Evolutionary conservation across 2,888 invertebrate species (phyloP), one percentile per base, ranked within the genome.

Genomic region (Eremobia ochroleuca): DNA sequence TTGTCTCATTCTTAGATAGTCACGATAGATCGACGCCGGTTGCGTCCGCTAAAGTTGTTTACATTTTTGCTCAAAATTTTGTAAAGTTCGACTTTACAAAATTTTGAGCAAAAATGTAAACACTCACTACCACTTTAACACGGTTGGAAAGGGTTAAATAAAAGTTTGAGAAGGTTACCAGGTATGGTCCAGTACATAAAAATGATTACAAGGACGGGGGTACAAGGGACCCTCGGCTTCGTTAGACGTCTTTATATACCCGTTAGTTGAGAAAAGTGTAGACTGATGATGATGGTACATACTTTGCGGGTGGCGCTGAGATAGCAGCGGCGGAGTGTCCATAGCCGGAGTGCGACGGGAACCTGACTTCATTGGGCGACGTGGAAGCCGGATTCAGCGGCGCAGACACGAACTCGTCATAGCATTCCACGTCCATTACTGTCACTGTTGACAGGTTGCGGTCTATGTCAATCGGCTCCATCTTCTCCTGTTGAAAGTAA

Each of bases 381-480:
- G 37, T 52, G 3, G 62, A 46, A 0, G 21, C 4, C 0, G 21
- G 4, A 0, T 18, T 8, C 13, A 92, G 25, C 40, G 90, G 88
- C 52, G 92, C 81, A 1, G 92, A 86, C 69, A 98, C 97, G 88
- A 98, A 98, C 73, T 97, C 96, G 79, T 97, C 97, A 91, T 98
- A 98, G 89, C 98, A 98, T 81, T 98, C 97, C 4, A 98, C 94
- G 89, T 98, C 98, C 89, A 98, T 97, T 1, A 97, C 92, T 9
- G 97, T 98, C 0, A 97, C 95, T 0, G 94, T 87, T 2, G 97
- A 95, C 2, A 98, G 87, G 86, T 97, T 96, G 11, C 97, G 96
- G 21, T 97, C 97, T n/a, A 98, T 95, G 92, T 98, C 98, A 1
- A 97, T 92, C 0, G 98, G 98, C 89, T 98, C 98, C 77, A 97